Percentiles rank a stretch among this genome's conserved stretches.
phyloP scores from a whole-genome alignment of 2,113 vertebrate species.

The Hippocampus zosterae region DNA sequence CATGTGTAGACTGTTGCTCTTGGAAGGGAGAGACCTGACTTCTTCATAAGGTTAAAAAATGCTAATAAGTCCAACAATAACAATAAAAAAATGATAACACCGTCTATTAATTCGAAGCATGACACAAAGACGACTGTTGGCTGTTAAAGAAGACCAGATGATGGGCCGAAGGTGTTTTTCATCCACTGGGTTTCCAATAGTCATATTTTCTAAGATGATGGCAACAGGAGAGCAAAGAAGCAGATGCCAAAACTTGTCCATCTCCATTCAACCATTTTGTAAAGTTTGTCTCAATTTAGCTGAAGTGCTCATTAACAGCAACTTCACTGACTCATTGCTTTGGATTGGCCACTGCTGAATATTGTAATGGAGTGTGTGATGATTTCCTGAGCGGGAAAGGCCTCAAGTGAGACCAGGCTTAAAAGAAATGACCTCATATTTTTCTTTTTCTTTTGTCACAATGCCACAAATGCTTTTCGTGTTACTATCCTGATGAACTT shows the following conservation, averaged over 20 bases:
- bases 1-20: slow-evolving; percentile 45
- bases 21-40: slow-evolving; percentile 46
- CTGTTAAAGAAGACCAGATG: slow-evolving; percentile 62
- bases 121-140: slow-evolving; percentile 16
- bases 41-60: slow-evolving; percentile 44
- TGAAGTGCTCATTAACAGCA: slow-evolving; percentile 20
- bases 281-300: slow-evolving; percentile 27
- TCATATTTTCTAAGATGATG: slow-evolving; percentile 33
- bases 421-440: slow-evolving; percentile 30
- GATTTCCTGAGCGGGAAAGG: slow-evolving; percentile 10
- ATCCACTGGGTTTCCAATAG: slow-evolving; percentile 33
- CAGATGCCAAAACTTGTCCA: slow-evolving; percentile 51
- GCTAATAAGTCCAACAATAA: slow-evolving; percentile 41
- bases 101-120: slow-evolving; percentile 41
- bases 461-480: slow-evolving; percentile 37
- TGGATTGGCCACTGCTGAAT: slow-evolving; percentile 12
- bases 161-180: slow-evolving; percentile 44
- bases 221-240: slow-evolving; percentile 31
- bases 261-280: slow-evolving; percentile 32
- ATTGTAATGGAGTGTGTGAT: slow-evolving; percentile 24
- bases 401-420: slow-evolving; percentile 14
- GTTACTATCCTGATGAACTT: slow-evolving; percentile 35
- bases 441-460: slow-evolving; percentile 12
- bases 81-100: slow-evolving; percentile 20
- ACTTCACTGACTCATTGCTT: slow-evolving; percentile 14